Evolutionary conservation across 2,797 vertebrate genomes (phyloP).

Genomic region (Hephaestus fuliginosus): DNA sequence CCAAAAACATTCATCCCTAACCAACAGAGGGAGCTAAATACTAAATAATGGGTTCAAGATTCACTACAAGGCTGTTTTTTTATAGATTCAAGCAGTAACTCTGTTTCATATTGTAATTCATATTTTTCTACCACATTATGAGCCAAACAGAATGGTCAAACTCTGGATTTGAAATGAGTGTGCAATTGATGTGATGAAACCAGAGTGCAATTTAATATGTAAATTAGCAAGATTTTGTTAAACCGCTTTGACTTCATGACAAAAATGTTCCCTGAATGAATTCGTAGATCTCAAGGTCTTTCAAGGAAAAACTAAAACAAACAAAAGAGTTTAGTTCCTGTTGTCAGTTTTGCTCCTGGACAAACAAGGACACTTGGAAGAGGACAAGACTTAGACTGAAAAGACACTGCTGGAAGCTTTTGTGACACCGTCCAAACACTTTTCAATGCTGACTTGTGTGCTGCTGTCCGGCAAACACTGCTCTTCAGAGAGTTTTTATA

Average conservation of each 20-base stretch:
- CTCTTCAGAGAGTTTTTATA: conserved; percentile 27
- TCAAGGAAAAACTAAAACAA: not conserved
- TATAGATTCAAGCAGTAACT: conserved; percentile 11
- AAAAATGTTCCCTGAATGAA: conserved; percentile 6
- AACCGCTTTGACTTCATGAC: not conserved
- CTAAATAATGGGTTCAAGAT: conserved; percentile 51
- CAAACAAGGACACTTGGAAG: conserved; percentile 3
- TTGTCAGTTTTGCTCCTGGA: conserved; percentile 20
- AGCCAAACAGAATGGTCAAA: conserved; percentile 7
- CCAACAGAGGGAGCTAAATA: conserved; percentile 82
- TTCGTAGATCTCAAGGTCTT: not conserved
- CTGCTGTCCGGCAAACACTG: conserved; percentile 10
- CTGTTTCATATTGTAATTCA: conserved; percentile 15
- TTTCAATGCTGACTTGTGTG: not conserved
- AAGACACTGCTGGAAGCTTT: conserved; percentile 28
- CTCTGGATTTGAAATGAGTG: not conserved
- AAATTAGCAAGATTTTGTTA: conserved; percentile 9
- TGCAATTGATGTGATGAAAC: conserved; percentile 10
- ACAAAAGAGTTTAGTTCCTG: conserved; percentile 34
- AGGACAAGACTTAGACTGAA: conserved; percentile 3
- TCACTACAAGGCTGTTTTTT: not conserved
- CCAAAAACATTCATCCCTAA: conserved; percentile 6
- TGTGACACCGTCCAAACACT: conserved; percentile 28
- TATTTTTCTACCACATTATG: conserved; percentile 16
- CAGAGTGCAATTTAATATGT: conserved; percentile 1